Percentiles rank a stretch among this genome's conserved stretches.
Evolutionary conservation across 2,797 vertebrate genomes (phyloP).

Genomic region (Leptatherina wallacei): DNA sequence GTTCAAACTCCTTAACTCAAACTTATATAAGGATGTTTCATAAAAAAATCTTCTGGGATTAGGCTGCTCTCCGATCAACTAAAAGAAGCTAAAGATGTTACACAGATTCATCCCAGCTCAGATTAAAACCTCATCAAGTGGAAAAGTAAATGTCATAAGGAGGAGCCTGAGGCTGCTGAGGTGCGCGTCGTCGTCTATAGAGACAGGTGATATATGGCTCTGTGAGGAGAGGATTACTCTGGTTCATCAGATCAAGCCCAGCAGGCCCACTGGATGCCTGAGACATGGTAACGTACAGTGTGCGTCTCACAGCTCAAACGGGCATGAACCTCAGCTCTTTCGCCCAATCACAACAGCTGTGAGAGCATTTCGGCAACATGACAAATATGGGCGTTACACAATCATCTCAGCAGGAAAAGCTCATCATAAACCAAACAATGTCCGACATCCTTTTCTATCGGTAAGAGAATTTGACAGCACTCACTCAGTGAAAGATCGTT

Average conservation of each 20-base stretch:
- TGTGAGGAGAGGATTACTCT: conserved; percentile 59
- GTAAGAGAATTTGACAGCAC: conserved; percentile 27
- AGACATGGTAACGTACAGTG: conserved; percentile 76
- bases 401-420: conserved; percentile 35
- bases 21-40: conserved; percentile 8
- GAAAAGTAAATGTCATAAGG: conserved; percentile 65
- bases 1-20: background rate
- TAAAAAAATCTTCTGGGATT: conserved; percentile 12
- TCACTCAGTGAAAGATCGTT: conserved; percentile 77
- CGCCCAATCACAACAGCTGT: conserved; percentile 13
- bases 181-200: conserved; percentile 63
- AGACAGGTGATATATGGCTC: conserved; percentile 75
- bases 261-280: conserved; percentile 77
- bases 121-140: conserved; percentile 39
- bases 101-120: conserved; percentile 35
- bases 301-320: conserved; percentile 38
- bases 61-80: background rate
- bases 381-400: conserved; percentile 35
- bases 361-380: conserved; percentile 24
- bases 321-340: background rate
- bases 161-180: conserved; percentile 52
- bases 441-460: background rate
- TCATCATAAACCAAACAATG: conserved; percentile 5
- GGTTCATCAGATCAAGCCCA: conserved; percentile 62
- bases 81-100: conserved; percentile 13